These are phyloP conservation scores for Drosophila sproati DNA, from an alignment of 1,140 invertebrate genomes.

Conservation along the genomic window DNA sequence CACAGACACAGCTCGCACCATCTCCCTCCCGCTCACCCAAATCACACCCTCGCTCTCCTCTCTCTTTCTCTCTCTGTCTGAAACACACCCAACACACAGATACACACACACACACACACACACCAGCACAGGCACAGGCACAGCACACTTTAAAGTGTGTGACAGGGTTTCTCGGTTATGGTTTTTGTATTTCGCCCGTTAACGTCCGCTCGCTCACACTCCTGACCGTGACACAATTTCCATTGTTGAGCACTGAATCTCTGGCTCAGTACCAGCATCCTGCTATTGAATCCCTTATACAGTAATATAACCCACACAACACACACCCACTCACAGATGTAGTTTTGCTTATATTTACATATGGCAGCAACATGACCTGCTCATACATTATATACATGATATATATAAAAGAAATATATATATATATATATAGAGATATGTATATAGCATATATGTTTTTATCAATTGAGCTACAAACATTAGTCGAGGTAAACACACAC, in stretches of 20 bases:
- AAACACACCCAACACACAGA: slow-evolving; percentile 18
- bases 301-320: slow-evolving; percentile 14
- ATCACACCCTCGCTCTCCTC: background rate
- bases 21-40: background rate
- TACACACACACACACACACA: background rate
- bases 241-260: slow-evolving; percentile 56
- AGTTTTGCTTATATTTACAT: background rate
- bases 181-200: slow-evolving; percentile 25
- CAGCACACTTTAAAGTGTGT: slow-evolving; percentile 52
- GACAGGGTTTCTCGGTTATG: slow-evolving; percentile 45
- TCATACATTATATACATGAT: slow-evolving; percentile 11
- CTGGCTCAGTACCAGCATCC: slow-evolving; percentile 29
- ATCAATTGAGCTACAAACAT: slow-evolving; percentile 35
- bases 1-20: slow-evolving; percentile 17
- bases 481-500: slow-evolving; percentile 25
- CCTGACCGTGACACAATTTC: slow-evolving; percentile 81
- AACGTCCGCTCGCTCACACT: slow-evolving; percentile 53
- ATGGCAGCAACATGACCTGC: slow-evolving; percentile 1
- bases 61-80: slow-evolving; percentile 22
- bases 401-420: slow-evolving; percentile 15
- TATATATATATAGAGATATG: slow-evolving; percentile 1
- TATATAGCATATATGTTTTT: slow-evolving; percentile 24
- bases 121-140: slow-evolving; percentile 38
- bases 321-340: background rate
- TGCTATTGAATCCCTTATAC: slow-evolving; percentile 24